These are phyloP conservation scores for Sterna hirundo DNA, from an alignment of 2,113 vertebrate genomes.

Conservation along the genomic window DNA sequence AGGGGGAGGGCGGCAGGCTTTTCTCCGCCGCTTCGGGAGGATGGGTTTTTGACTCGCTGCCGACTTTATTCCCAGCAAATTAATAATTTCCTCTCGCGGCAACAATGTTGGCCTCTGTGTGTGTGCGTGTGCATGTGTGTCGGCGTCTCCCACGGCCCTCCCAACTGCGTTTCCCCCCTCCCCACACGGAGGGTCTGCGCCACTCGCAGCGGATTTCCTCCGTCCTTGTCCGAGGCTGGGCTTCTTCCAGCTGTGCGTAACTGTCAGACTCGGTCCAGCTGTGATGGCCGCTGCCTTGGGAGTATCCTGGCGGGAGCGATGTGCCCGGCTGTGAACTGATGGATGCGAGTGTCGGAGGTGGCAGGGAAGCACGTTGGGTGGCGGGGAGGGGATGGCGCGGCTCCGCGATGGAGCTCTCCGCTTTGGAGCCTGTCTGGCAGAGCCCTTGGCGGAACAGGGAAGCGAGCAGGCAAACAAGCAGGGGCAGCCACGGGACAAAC, in stretches of 20 bases:
- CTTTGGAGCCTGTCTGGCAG: not conserved
- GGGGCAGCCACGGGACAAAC: not conserved
- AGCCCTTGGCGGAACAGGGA: fast-evolving
- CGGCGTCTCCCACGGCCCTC: not conserved
- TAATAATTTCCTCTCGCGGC: conserved; percentile 49
- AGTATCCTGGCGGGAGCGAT: not conserved
- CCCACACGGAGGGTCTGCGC: fast-evolving
- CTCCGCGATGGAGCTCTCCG: not conserved
- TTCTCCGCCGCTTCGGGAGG: not conserved
- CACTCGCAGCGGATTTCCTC: not conserved
- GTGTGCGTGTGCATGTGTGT: not conserved
- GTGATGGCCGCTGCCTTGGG: not conserved
- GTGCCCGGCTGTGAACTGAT: not conserved
- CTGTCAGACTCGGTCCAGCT: not conserved
- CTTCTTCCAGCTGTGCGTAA: conserved; percentile 8
- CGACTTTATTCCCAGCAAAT: conserved; percentile 42
- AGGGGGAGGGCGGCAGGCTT: not conserved
- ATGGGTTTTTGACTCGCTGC: not conserved
- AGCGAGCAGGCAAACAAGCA: not conserved
- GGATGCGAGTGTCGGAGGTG: not conserved
- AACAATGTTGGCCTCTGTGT: not conserved
- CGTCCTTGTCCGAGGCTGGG: not conserved
- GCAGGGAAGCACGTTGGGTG: not conserved
- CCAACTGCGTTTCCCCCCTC: not conserved
- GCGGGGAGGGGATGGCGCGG: not conserved